Percentiles rank a stretch among this genome's conserved stretches.
These are phyloP conservation scores for Hydrochoerus hydrochaeris DNA, from an alignment of 2,113 vertebrate genomes.

Conservation along the genomic window DNA sequence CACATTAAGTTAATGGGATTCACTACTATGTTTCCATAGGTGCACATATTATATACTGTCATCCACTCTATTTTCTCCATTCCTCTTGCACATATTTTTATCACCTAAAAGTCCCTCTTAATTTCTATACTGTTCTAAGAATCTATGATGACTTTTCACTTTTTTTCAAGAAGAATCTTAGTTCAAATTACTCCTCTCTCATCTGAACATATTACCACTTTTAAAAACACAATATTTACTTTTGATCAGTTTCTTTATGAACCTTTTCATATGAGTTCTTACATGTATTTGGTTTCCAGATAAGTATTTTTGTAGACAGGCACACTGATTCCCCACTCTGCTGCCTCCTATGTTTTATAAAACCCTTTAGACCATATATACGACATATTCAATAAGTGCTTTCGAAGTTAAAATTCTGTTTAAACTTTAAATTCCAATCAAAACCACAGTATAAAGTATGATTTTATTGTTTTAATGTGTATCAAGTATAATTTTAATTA, in stretches of 20 bases:
- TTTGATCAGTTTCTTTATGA: background rate
- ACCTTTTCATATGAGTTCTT: background rate
- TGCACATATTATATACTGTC: background rate
- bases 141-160: background rate
- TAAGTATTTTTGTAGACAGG: background rate
- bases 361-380: background rate
- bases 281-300: background rate
- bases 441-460: background rate
- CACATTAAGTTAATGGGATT: background rate
- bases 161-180: slow-evolving; percentile 17
- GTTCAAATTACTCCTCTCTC: background rate
- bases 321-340: background rate
- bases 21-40: background rate
- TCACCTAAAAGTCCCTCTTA: background rate
- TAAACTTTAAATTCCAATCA: slow-evolving; percentile 23
- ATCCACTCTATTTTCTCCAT: background rate
- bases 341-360: background rate
- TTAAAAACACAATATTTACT: slow-evolving; percentile 24
- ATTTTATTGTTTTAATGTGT: slow-evolving; percentile 21
- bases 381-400: background rate
- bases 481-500: background rate
- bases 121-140: background rate
- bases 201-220: background rate
- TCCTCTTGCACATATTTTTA: background rate
- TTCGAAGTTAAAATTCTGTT: background rate